Base-by-base conservation (phyloP, 2,888 invertebrate genomes). In the Leptothorax acervorum region DNA sequence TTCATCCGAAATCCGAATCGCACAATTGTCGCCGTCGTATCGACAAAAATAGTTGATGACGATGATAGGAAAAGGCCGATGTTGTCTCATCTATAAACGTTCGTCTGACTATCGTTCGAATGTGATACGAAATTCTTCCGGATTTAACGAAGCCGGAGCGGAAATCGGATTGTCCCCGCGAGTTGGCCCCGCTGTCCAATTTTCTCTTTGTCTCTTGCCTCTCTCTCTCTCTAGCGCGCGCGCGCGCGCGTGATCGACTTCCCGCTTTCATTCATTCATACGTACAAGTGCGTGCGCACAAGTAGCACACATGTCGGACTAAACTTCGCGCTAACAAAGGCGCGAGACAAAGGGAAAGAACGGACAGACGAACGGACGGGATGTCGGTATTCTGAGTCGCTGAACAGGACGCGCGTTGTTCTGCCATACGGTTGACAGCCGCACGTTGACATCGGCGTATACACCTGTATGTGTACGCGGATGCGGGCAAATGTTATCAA, bases 351-450 rank as follows among this genome's bases (percentile, higher is more conserved):
- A 87, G 86, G 82, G 39, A 60, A 53, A 51, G 74, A 62, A 85
- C 60, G 83, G 78, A 86, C 86, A 82, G 82, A 60, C 83, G 79
- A 62, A 73, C 65, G 83, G 82, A 84, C 88, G 91, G 79, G 91
- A 91, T 91, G 91, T 91, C 91, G 90, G 86, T 86, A 83, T 91
- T 91, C 88, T 90, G 86, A 87, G 84, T 70, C 83, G 86, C 82
- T 86, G 86, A 89, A 90, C 88, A 86, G 89, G 85, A 88, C 75
- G 75, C 68, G 81, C 78, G 89, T 88, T 91, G 90, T 90, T 86
- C 63, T 66, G 57, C 66, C 78, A 66, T 23, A 48, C 48, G 18
- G 73, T 73, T 81, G 79, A 81, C 79, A 81, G 79, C 70, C 78
- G 71, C 60, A 81, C 79, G 79, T 73, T 81, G 79, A 81, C 79